Conservation (phyloP, 2,113 vertebrate genomes). For the Sorex araneus region DNA sequence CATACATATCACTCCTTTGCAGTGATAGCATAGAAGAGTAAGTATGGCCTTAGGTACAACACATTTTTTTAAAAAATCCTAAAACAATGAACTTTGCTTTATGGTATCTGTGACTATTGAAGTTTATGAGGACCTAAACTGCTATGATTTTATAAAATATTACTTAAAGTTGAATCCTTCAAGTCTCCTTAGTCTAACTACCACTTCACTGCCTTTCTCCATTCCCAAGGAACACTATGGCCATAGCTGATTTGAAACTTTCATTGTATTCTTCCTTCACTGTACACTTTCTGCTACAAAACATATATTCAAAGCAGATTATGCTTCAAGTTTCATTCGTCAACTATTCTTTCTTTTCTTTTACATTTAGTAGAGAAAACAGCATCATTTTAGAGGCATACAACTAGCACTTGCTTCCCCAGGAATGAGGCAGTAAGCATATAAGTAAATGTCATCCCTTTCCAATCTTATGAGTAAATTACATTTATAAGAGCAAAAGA, state of each 20-base stretch:
- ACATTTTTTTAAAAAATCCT: constrained; percentile 88
- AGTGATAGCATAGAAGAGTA: constrained; percentile 90
- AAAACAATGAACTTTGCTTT: constrained; percentile 87
- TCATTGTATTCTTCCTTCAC: constrained; percentile 86
- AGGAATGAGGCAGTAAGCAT: constrained; percentile 68
- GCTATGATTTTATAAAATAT: constrained; percentile 88
- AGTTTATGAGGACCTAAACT: constrained; percentile 89
- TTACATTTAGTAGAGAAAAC: constrained; percentile 51
- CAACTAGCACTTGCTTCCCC: background rate
- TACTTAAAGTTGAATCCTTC: constrained; percentile 85
- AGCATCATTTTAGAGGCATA: constrained; percentile 62
- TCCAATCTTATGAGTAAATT: constrained; percentile 22
- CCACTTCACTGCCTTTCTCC: constrained; percentile 69
- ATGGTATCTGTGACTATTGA: constrained; percentile 88
- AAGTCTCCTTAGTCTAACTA: constrained; percentile 74
- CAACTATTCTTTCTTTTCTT: background rate
- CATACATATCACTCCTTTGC: constrained; percentile 88
- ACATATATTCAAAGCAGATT: constrained; percentile 48
- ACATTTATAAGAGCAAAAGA: constrained; percentile 68
- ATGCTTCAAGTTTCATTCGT: constrained; percentile 75
- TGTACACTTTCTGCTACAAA: constrained; percentile 84
- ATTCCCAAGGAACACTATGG: constrained; percentile 77
- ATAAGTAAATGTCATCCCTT: constrained; percentile 32
- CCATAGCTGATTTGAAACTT: constrained; percentile 83
- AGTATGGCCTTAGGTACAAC: constrained; percentile 93